Evolutionary conservation across 2,113 vertebrate species (phyloP), one percentile per base, ranked within the genome.

Genomic region (Scatophagus argus): DNA sequence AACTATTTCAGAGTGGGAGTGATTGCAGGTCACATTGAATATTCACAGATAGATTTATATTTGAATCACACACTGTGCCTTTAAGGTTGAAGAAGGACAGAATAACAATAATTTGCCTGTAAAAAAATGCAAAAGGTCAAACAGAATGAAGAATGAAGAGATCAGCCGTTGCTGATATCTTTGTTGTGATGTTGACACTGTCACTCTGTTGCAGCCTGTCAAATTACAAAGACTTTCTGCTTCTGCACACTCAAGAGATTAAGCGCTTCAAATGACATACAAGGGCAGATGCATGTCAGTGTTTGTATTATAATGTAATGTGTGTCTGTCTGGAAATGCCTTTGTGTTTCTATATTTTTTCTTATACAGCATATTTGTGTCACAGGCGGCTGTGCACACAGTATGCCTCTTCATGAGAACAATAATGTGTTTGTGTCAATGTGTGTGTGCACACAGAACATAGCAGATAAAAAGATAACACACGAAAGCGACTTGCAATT

Each of bases 211-310:
- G 54, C 68, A 58, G 69, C 75, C 65, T 55, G 34, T 67, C 19
- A 31, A 70, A 82, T 85, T 82, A 78, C 41, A 82, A 49, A 51
- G 59, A 63, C 34, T 46, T 38, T 63, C 51, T 55, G 65, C 60
- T 81, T 65, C 60, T 74, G 61, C 5, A 6, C 70, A 58, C 49
- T 54, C 19, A 75, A 10, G 46, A 76, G 66, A 88, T 80, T 77
- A 81, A 76, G 72, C 8, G 14, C 56, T 84, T 81, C 25, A 39
- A 78, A n/a, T 81, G 60, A 58, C 62, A 69, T 39, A 39, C 56
- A 76, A 69, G 77, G 74, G 39, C 64, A 75, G 49, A 74, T 64
- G 49, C 49, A 5, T 41, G 32, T 65, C 43, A 47, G 41, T 31
- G 32, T 64, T 51, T 58, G 27, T 41, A 41, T 12, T 54, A 17